Base-by-base conservation (phyloP, 2,888 invertebrate species). In the Diabrotica balteata region DNA sequence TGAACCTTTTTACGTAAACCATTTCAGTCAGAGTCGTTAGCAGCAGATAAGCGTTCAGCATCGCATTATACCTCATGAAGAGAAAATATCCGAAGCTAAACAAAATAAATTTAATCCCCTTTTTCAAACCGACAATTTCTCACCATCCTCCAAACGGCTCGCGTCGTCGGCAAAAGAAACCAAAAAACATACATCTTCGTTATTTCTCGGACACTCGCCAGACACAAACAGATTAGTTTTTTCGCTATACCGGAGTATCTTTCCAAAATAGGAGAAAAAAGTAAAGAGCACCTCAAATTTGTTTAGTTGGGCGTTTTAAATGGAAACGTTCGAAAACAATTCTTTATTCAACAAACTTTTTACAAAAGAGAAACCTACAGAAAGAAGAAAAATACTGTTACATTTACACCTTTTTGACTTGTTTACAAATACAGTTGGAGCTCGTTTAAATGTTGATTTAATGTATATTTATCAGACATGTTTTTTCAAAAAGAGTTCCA, bases 101-200 rank as follows among this genome's bases (percentile, higher is more conserved):
- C 46, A 53, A 61, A 61, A 61, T 57, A 44, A 57, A 57, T 61
- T 61, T 61, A 61, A 61, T 61, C 61, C 11, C 32, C 32, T 61
- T 61, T 61, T 61, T 51, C 52, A 32, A 53, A n/a, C 32, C 52
- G 53, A 45, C 17, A 46, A 61, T 61, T 61, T 61, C 51, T 61
- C 61, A 61, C 7, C 7, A 49, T 22, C 53, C 32, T 32, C 42
- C 44, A 44, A 61, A 53, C 51, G 8, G 49, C 50, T n/a, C 52
- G 32, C 32, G 53, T 61, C n/a, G 11, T 11, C 61, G 53, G 22
- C 11, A 50, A 61, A 61, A 61, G 44, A 46, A 61, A 61, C 61
- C 53, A 57, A 63, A 63, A 63, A 49, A 57, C 49, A 63, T 63
- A 57, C 63, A 51, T 63, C 63, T 63, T 63, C 63, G 57, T 63